Conservation (phyloP, 1,140 invertebrate genomes). For the Trinorchestia longiramus region DNA sequence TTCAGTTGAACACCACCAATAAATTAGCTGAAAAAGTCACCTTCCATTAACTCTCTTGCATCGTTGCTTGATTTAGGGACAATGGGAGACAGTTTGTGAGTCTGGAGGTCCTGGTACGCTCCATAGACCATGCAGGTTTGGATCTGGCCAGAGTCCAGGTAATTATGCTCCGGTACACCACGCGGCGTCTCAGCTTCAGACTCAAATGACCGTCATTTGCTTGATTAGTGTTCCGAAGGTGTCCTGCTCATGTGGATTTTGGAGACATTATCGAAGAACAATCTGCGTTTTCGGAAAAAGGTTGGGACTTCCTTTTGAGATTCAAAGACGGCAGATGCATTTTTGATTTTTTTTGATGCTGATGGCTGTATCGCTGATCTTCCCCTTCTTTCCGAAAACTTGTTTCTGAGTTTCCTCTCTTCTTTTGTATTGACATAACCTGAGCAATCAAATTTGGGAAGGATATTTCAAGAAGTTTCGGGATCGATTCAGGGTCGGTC, state of each 20-base stretch:
- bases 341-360: not conserved
- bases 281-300: not conserved
- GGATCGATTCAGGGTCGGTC: not conserved
- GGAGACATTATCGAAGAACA: not conserved
- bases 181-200: not conserved
- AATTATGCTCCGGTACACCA: conserved; percentile 30
- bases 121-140: not conserved
- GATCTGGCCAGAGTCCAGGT: not conserved
- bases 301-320: not conserved
- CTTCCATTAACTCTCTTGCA: not conserved
- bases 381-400: not conserved
- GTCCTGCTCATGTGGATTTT: conserved; percentile 45
- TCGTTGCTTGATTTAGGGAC: not conserved
- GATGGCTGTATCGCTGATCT: not conserved
- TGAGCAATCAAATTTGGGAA: not conserved
- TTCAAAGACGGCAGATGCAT: not conserved
- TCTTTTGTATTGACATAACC: not conserved
- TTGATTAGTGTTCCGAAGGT: conserved; percentile 40
- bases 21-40: not conserved
- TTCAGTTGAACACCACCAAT: not conserved
- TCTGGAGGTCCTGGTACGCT: not conserved
- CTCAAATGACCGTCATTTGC: conserved; percentile 8
- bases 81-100: not conserved
- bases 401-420: not conserved
- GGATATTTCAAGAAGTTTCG: not conserved